Conservation (phyloP, 2,888 invertebrate species). For the Erebia ligea region DNA sequence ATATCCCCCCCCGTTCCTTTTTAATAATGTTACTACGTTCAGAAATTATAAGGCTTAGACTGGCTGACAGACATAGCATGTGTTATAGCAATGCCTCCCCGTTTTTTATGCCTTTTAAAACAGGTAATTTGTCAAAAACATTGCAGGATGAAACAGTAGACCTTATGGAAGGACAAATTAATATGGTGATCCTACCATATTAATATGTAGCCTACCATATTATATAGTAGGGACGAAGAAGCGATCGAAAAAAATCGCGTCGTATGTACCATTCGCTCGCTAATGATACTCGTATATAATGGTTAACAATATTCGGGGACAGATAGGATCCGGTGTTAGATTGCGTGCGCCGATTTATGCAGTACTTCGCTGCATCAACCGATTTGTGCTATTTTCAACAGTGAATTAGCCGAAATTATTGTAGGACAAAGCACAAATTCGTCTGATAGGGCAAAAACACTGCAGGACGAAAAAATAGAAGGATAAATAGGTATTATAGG, state of each 20-base stretch:
- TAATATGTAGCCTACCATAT: too few relatives aligned
- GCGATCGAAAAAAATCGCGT: constrained; percentile 33
- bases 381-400: constrained; percentile 47
- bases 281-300: constrained; percentile 83
- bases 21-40: too few relatives aligned
- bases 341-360: constrained; percentile 78
- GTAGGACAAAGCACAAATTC: background rate
- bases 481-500: too few relatives aligned
- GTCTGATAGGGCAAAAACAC: too few relatives aligned
- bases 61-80: too few relatives aligned
- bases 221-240: background rate
- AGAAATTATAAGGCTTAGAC: too few relatives aligned
- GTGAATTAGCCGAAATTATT: background rate
- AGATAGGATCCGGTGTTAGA: constrained; percentile 78
- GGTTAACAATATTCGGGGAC: constrained; percentile 83
- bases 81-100: too few relatives aligned
- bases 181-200: too few relatives aligned
- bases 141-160: background rate
- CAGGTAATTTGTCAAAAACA: too few relatives aligned
- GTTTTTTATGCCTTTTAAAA: too few relatives aligned
- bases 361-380: constrained; percentile 77
- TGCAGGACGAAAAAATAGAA: background rate
- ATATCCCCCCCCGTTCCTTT: too few relatives aligned
- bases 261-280: constrained; percentile 61
- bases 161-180: background rate